phyloP scores from a whole-genome alignment of 2,888 invertebrate species.

The Cheilosia soror region DNA sequence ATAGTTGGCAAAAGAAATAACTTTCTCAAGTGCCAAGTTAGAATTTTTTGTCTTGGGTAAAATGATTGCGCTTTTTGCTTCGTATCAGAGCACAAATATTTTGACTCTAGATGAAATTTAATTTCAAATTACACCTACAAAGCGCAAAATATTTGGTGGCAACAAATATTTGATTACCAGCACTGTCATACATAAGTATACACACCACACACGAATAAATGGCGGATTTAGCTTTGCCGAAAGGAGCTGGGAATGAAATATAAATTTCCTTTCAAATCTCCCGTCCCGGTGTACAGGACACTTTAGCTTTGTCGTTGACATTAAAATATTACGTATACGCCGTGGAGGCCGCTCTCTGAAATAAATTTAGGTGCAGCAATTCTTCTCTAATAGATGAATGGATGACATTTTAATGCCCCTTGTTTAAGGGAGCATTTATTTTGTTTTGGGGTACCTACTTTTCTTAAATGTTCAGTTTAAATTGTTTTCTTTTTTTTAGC shows the following conservation, averaged over 20 bases:
- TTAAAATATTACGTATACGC: constrained; percentile 63
- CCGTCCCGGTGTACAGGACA: not conserved
- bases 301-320: constrained; percentile 37
- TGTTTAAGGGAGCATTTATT: constrained; percentile 51
- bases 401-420: constrained; percentile 64
- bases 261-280: not conserved
- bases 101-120: constrained; percentile 39
- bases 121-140: constrained; percentile 52
- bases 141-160: constrained; percentile 53
- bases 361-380: constrained; percentile 41
- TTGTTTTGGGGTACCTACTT: constrained; percentile 16
- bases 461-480: constrained; percentile 44
- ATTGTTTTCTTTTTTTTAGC: constrained; percentile 10
- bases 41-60: not conserved
- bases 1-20: constrained; percentile 20
- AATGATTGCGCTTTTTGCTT: constrained; percentile 26
- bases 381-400: constrained; percentile 50
- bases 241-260: not conserved
- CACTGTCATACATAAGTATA: not conserved
- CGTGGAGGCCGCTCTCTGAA: not conserved
- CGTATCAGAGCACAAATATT: constrained; percentile 16
- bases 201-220: not conserved
- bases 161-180: constrained; percentile 38
- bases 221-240: not conserved
- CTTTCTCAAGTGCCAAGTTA: not conserved